Evolutionary conservation across 2,113 vertebrate genomes (phyloP).

Genomic region (Lipophrys pholis): DNA sequence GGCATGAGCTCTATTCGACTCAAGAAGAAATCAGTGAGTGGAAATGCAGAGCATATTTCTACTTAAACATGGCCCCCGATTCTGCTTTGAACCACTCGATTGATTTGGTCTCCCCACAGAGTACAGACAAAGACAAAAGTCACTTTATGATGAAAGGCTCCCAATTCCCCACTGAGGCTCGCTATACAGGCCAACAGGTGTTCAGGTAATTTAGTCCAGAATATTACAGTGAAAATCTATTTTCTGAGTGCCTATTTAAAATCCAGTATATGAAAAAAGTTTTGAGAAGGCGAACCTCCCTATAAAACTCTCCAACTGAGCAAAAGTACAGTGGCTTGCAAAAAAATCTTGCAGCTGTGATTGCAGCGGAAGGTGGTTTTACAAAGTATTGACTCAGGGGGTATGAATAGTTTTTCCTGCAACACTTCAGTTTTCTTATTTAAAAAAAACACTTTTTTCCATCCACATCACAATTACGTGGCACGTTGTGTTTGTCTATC

Average conservation of each 20-base stretch:
- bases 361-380: too few species aligned
- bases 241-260: not conserved
- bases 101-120: not conserved
- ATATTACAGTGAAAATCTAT: not conserved
- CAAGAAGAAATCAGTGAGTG: not conserved
- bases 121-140: not conserved
- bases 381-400: too few species aligned
- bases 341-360: too few species aligned
- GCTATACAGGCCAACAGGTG: not conserved
- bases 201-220: not conserved
- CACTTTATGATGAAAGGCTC: constrained; percentile 17
- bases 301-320: too few species aligned
- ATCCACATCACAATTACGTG: too few species aligned
- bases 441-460: too few species aligned
- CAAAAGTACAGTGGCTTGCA: too few species aligned
- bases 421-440: too few species aligned
- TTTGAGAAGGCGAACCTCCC: not conserved
- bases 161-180: constrained; percentile 8
- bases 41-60: not conserved
- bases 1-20: not conserved
- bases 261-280: not conserved
- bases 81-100: not conserved
- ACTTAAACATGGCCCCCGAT: not conserved
- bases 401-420: too few species aligned
- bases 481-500: too few species aligned